Base-by-base conservation (phyloP, 2,888 invertebrate species). In the Psococerastis gibbosa region DNA sequence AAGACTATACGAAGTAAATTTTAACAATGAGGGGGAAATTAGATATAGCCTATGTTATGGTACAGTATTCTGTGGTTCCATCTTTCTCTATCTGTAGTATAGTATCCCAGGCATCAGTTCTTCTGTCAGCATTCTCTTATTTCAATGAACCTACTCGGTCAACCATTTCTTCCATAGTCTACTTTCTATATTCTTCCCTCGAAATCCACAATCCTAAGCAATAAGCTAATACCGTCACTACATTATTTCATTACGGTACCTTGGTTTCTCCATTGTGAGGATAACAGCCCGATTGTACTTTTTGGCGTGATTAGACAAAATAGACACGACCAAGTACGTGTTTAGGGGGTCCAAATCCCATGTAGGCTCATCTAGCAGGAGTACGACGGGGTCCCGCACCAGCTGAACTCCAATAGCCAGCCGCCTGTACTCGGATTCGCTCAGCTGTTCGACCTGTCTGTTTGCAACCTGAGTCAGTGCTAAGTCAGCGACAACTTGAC, bases 321-420 rank as follows among this genome's bases (percentile, higher is more conserved):
- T 94, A 1, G 94, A 92, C 42, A 95, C 79, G 5, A 97, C 79
- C 48, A 97, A 70, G 59, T 94, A 95, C 0, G 94, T 91, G 55
- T 92, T 92, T 43, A 97, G 66, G 0, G 95, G 91, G 61, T 95
- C 94, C 50, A 97, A 67, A 51, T 89, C 89, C 72, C 84, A 82
- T 0, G 94, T 92, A 1, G 94, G 92, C 56, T 95, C 94, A 57
- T 95, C 94, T 49, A 92, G 64, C 1, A 94, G 68, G 2, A 94
- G 62, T 54, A 94, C 72, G 16, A 88, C 87, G 50, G 95, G 95
- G 66, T 97, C 94, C 57, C 89, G 76, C 33, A 95, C 81, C 1
- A 95, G 68, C 57, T 95, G 92, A 1, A 89, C 75, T 1, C 92
- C 94, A 51, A 97, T 84, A 54, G 88, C 78, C 22, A 97, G 66